A percentile compares a stretch with the other conserved stretches of the same genome.
phyloP scores from a whole-genome alignment of 2,113 vertebrate species.

The Aythya baeri region DNA sequence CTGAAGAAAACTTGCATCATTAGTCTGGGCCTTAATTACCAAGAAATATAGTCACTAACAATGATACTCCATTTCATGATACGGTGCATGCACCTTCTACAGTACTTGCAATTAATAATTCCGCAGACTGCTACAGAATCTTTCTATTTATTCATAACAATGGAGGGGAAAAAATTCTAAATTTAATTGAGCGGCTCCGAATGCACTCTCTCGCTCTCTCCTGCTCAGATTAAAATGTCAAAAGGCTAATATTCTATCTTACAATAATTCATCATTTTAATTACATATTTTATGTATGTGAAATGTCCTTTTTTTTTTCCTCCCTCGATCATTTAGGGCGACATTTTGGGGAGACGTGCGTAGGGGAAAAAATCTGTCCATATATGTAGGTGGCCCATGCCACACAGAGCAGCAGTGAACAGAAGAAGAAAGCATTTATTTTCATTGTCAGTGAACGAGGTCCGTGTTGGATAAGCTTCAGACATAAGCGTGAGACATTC shows the following conservation, averaged over 20 bases:
- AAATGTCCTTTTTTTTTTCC: constrained; percentile 71
- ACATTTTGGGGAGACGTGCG: constrained; percentile 52
- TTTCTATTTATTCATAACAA: constrained; percentile 90
- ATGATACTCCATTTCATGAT: constrained; percentile 90
- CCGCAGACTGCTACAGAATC: constrained; percentile 82
- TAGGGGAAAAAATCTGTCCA: constrained; percentile 10
- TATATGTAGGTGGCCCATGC: not conserved
- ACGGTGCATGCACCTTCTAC: constrained; percentile 85
- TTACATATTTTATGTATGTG: constrained; percentile 83
- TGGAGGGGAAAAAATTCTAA: constrained; percentile 81
- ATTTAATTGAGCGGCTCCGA: constrained; percentile 85
- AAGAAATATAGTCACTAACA: constrained; percentile 95
- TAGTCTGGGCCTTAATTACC: constrained; percentile 99
- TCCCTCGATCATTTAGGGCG: constrained; percentile 44
- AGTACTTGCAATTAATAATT: constrained; percentile 88
- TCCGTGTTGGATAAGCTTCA: constrained; percentile 44
- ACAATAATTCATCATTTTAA: constrained; percentile 88
- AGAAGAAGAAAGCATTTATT: constrained; percentile 31
- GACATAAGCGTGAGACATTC: constrained; percentile 1
- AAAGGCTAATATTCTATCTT: constrained; percentile 88
- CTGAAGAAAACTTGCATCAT: constrained; percentile 99
- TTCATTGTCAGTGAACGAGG: not conserved
- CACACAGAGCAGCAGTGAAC: not conserved
- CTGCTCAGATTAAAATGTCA: constrained; percentile 87
- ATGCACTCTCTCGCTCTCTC: constrained; percentile 73